phyloP scores from a whole-genome alignment of 2,888 invertebrate genomes.

The Caenorhabditis sulstoni region DNA sequence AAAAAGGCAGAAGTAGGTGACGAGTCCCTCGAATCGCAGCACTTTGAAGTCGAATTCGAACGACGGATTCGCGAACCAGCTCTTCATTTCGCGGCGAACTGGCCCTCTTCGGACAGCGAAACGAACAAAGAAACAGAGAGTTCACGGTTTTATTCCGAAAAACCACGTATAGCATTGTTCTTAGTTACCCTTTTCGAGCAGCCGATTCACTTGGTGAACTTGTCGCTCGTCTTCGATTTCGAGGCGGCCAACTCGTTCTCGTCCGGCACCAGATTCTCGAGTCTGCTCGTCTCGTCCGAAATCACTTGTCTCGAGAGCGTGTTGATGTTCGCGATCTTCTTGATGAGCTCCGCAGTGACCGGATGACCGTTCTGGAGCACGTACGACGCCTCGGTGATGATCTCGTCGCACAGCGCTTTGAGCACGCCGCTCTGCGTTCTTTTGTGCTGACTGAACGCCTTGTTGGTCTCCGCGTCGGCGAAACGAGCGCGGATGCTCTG shows the following conservation, averaged over 20 bases:
- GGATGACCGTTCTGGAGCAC: conserved; percentile 35
- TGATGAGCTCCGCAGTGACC: conserved; percentile 41
- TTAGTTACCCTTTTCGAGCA: neutral
- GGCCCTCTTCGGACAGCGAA: no score
- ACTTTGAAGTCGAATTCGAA: neutral
- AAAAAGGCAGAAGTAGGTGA: conserved; percentile 16
- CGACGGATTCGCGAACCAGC: neutral
- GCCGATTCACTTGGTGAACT: conserved; percentile 23
- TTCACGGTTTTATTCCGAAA: neutral
- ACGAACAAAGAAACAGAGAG: neutral
- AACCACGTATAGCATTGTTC: conserved; percentile 18
- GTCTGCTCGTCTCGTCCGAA: conserved; percentile 24
- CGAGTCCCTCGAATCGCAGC: conserved; percentile 14
- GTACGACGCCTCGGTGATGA: conserved; percentile 28
- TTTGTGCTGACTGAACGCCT: conserved; percentile 28
- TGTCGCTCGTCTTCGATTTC: conserved; percentile 45
- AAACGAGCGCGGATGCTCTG: conserved; percentile 49
- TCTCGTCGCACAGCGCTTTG: conserved; percentile 45
- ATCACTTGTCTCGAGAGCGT: conserved; percentile 50
- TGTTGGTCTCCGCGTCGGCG: conserved; percentile 38
- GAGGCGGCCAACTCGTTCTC: conserved; percentile 54
- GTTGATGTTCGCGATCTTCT: conserved; percentile 52
- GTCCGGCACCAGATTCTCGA: conserved; percentile 39
- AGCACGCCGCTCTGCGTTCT: conserved; percentile 30
- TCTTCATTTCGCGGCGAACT: no score